Percentiles rank a stretch among this genome's conserved stretches.
Conservation (phyloP, 2,113 vertebrate genomes). For the Dasyurus viverrinus region DNA sequence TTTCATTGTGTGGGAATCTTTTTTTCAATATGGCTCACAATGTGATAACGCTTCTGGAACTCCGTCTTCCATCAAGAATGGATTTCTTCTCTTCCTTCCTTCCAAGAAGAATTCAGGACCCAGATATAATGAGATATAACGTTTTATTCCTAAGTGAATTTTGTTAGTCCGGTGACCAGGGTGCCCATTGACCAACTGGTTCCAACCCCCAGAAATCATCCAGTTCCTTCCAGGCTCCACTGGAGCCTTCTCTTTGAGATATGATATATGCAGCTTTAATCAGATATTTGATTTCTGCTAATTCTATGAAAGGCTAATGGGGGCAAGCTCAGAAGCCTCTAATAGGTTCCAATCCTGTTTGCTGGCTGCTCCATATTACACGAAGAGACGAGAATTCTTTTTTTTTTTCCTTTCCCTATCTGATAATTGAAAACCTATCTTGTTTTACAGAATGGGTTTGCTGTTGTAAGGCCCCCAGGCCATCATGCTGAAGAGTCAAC, state of each 20-base stretch:
- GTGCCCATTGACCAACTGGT: not conserved
- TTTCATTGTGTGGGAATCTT: constrained; percentile 33
- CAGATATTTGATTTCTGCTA: constrained; percentile 69
- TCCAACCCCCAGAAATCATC: constrained; percentile 21
- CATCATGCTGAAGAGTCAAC: constrained; percentile 90
- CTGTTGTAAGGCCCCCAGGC: constrained; percentile 88
- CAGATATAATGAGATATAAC: constrained; percentile 51
- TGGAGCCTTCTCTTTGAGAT: constrained; percentile 52
- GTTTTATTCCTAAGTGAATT: constrained; percentile 51
- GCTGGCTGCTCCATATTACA: constrained; percentile 64
- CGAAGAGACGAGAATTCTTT: constrained; percentile 38
- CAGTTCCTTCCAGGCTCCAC: constrained; percentile 20
- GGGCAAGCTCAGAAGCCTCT: constrained; percentile 42
- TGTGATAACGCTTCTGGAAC: constrained; percentile 45
- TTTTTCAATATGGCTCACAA: constrained; percentile 33
- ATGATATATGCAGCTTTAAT: constrained; percentile 57
- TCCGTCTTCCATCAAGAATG: constrained; percentile 55
- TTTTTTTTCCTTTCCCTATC: constrained; percentile 49
- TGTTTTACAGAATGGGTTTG: constrained; percentile 90
- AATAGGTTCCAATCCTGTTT: constrained; percentile 63
- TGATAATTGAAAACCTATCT: constrained; percentile 84
- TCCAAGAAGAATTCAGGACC: constrained; percentile 5
- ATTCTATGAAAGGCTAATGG: constrained; percentile 58
- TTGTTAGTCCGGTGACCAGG: constrained; percentile 17
- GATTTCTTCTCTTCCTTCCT: constrained; percentile 47